Evolutionary conservation across 2,888 invertebrate species (phyloP), one percentile per base, ranked within the genome.

Genomic region (Oxystoma pomonae): DNA sequence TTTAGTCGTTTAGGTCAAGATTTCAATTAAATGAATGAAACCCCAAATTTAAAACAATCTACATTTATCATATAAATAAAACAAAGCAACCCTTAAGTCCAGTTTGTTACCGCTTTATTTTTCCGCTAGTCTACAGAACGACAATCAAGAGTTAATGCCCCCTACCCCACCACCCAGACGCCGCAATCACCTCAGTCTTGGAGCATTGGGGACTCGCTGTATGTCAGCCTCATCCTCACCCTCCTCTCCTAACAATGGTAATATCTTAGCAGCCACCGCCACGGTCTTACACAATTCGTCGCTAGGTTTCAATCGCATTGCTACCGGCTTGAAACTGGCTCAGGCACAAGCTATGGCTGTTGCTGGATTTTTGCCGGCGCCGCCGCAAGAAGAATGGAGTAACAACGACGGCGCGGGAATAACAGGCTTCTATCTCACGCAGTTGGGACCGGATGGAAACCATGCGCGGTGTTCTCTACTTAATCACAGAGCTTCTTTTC

Each of bases 291-390:
- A 74, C 73, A 76, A 74, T 73, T 75, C 75, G 73, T 75, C 78
- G 75, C 77, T 77, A 74, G 80, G 77, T 78, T 80, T 81, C 77
- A 84, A 81, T 77, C 87, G 82, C 75, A 84, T 89, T 70, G 88
- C 88, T 66, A 87, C 87, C 75, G 89, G 89, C 64, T 81, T 90
- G 69, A 87, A 87, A 77, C 81, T 89, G 72, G 88, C 88, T 69
- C 89, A 89, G 80, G 85, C 85, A 61, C 87, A 89, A 81, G 88
- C 88, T 64, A 88, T 90, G 85, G 89, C 89, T 66, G 85, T 86
- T 67, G 87, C 88, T 67, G 87, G 89, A 68, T 86, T 88, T 77
- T 79, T 86, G 73, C 85, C 86, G 59, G 83, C 83, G 75, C 77
- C 73, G 75, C 78, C 66, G 64, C 67, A 65, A 61, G n/a, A n/a